Base-by-base conservation (phyloP, 2,797 vertebrate species). In the Synaphobranchus kaupii region DNA sequence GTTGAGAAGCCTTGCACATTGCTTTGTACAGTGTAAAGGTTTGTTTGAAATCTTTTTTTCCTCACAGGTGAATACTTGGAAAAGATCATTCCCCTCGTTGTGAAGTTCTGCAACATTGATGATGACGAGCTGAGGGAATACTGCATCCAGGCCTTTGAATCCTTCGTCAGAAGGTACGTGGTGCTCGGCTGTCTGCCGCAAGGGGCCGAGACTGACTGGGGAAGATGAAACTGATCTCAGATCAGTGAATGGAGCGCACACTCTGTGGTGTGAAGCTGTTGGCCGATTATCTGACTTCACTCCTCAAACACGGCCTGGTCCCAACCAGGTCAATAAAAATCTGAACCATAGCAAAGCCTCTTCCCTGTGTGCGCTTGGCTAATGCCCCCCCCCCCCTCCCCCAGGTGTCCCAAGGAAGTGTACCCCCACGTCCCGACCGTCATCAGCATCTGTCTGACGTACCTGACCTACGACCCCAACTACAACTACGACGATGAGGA, bases 401-500 rank as follows among this genome's bases (percentile, higher is more conserved):
- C 0, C 89, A 98, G 97, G 91, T 98, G 97, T 94, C 99, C 99
- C 81, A 99, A 99, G 95, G 99, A 99, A 94, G 98, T 99, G 87
- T 99, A 99, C 94, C 98, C 98, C 90, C 99, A 99, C 89, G 98
- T 99, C 20, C 96, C 98, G 91, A 99, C 98, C 1, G 97, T 99
- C 94, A 99, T 99, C 96, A 98, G 98, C 91, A 98, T 99, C 93
- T 99, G 99, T 94, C 97, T 99, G 88, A 99, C 98, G 88, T 99
- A 99, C 94, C 95, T 99, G 95, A 99, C 99, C 60, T 99, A 99
- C 85, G 98, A 99, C 95, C 99, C 99, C 76, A 99, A 99, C 96
- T 99, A 99, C 91, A 99, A 99, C 96, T 99, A 99, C 44, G 98
- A 99, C 85, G 98, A 99, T 82, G 98, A 99, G 92, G 98, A 99